Evolutionary conservation across 2,888 invertebrate species (phyloP), one percentile per base, ranked within the genome.

Genomic region (Teleogryllus oceanicus): DNA sequence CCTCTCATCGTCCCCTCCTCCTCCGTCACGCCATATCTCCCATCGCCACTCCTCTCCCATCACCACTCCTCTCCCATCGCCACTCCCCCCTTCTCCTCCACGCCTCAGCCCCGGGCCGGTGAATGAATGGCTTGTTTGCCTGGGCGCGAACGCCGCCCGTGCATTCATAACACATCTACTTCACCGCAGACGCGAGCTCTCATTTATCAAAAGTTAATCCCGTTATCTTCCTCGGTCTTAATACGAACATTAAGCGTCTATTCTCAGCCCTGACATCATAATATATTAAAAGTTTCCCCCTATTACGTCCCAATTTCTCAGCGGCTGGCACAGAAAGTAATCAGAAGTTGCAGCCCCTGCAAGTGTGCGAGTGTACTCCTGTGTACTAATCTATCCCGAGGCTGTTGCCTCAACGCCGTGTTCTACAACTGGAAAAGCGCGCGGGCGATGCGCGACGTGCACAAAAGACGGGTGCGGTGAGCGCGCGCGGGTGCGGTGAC

Each of bases 201-300:
- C 62, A 62, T 62, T 62, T 62, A 62, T 62, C 62, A 62, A 62
- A 62, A 62, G 62, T 62, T 62, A 62, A 62, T 62, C 62, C n/a
- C n/a, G 16, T 62, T 62, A 62, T 62, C 62, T 62, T 62, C 13
- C 62, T 62, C 13, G 16, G 16, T 62, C 62, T 62, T 62, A 62
- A 62, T 62, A 62, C 62, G 16, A 62, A 62, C 62, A 62, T 62
- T 62, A 62, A 13, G 62, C 62, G 62, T 18, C 62, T 62, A 62
- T 62, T 62, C 62, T 62, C n/a, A 18, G 62, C 62, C 62, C 62
- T 13, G 62, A n/a, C 62, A 18, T n/a, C 62, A 13, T 62, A 62
- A 62, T 62, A 62, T 62, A 62, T 62, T 62, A 62, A 62, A 62
- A 62, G 62, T 62, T 62, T 62, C n/a, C 62, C n/a, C 62, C 62